These are phyloP conservation scores for Sinhomidia bicolor DNA, from an alignment of 2,888 invertebrate species.

Conservation along the genomic window DNA sequence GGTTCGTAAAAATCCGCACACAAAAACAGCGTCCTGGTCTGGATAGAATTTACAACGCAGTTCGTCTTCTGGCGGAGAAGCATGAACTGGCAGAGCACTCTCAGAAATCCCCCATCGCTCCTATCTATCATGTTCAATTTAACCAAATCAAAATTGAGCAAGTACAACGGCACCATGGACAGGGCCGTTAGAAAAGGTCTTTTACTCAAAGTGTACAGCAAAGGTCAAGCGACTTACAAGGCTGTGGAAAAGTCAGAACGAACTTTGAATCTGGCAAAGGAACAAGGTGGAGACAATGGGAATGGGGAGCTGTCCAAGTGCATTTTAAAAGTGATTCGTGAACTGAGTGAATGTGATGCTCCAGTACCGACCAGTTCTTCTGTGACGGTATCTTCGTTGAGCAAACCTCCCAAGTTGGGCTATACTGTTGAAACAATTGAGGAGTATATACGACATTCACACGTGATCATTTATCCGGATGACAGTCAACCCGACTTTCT, in stretches of 20 bases:
- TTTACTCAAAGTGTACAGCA: constrained; percentile 75
- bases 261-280: constrained; percentile 71
- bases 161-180: constrained; percentile 79
- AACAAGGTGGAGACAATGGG: constrained; percentile 18
- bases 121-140: constrained; percentile 78
- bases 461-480: constrained; percentile 76
- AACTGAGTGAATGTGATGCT: constrained; percentile 78
- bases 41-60: constrained; percentile 79
- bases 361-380: constrained; percentile 56
- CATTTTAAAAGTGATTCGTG: constrained; percentile 77
- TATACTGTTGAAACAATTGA: constrained; percentile 74
- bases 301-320: constrained; percentile 74
- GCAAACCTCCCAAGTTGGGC: constrained; percentile 70
- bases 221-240: constrained; percentile 78
- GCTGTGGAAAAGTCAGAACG: constrained; percentile 78
- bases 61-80: constrained; percentile 79
- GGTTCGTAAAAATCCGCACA: constrained; percentile 78
- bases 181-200: constrained; percentile 77
- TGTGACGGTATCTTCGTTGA: constrained; percentile 56
- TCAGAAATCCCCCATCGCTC: constrained; percentile 78
- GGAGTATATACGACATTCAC: constrained; percentile 78
- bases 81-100: constrained; percentile 77
- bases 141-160: constrained; percentile 78
- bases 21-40: constrained; percentile 79
- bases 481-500: constrained; percentile 69